Evolutionary conservation across 30 jellyfish, hydroid and myxozoan genomes (phyloP), one percentile per base, ranked within the genome.

Genomic region (Chironex yamaguchii): DNA sequence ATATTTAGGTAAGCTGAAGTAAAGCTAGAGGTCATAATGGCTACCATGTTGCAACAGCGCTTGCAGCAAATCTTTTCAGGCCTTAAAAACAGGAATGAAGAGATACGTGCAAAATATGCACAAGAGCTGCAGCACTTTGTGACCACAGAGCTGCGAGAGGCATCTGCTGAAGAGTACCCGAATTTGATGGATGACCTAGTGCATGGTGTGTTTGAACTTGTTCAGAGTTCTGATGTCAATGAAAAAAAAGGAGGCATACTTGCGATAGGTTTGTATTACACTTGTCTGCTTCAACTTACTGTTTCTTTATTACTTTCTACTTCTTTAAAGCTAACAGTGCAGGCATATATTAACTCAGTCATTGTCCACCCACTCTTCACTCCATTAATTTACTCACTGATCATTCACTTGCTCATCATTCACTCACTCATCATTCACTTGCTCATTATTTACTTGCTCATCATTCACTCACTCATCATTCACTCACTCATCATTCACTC

Each of bases 61-160:
- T 76, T 91, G 23, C 93, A 91, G 36, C 94, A 91, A 30, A 85
- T 91, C 34, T 84, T 91, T 29, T 36, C 27, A 6, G 98, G 98
- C 67, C 77, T 91, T 64, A 91, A 86, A 66, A 84, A 85, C 83
- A 82, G 96, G 28, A 84, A 67, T 79, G 98, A 84, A 76, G 96
- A 91, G 34, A 52, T 48, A 21, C 84, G 96, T 26, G 90, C 93
- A 17, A 85, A 82, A 48, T 69, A 14, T 64, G 96, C 96, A 35
- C 96, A 91, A 49, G 96, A 85, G 36, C 67, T 91, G 65, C 96
- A 84, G 70, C 92, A 91, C 66, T 91, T 91, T 67, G 98, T 91
- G 64, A 91, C 98, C 26, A 91, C 98, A 23, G 98, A 91, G 67
- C 76, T 91, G 34, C 62, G 98, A 52, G 98, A 91, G 70, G 98